Conservation (phyloP, 1,140 invertebrate species). For the Reticulitermes speratus region DNA sequence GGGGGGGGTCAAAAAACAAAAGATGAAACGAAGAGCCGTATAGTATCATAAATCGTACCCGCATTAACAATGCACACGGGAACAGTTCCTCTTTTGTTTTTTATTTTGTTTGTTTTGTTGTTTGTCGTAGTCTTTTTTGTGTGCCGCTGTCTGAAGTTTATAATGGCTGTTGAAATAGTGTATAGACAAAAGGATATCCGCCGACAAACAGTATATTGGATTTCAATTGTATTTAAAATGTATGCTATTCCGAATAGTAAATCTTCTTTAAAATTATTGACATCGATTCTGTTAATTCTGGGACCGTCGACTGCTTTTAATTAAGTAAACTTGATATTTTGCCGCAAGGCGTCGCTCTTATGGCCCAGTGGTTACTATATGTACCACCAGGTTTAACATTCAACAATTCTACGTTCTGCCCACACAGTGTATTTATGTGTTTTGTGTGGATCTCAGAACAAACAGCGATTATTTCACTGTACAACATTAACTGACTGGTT, state of each 20-base stretch:
- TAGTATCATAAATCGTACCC: background rate
- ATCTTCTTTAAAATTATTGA: background rate
- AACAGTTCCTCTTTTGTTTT: background rate
- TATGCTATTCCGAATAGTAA: background rate
- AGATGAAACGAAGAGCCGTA: background rate
- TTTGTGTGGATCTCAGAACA: too few relatives aligned
- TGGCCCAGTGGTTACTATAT: too few relatives aligned
- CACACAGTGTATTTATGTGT: too few relatives aligned
- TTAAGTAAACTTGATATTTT: too few relatives aligned
- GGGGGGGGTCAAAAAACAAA: background rate
- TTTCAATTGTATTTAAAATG: background rate
- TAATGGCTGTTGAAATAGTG: background rate
- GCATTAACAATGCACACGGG: constrained; percentile 9
- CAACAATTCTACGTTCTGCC: too few relatives aligned
- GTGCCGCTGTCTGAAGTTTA: background rate
- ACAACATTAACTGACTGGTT: too few relatives aligned
- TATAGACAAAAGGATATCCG: background rate
- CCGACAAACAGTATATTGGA: background rate
- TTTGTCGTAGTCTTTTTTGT: background rate
- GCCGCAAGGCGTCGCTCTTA: too few relatives aligned
- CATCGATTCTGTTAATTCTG: too few relatives aligned
- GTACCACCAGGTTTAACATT: too few relatives aligned
- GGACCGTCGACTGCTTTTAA: too few relatives aligned
- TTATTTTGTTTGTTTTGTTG: background rate
- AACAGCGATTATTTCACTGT: too few relatives aligned